Evolutionary conservation across 2,888 invertebrate genomes (phyloP).

Genomic region (Agrochola lota): DNA sequence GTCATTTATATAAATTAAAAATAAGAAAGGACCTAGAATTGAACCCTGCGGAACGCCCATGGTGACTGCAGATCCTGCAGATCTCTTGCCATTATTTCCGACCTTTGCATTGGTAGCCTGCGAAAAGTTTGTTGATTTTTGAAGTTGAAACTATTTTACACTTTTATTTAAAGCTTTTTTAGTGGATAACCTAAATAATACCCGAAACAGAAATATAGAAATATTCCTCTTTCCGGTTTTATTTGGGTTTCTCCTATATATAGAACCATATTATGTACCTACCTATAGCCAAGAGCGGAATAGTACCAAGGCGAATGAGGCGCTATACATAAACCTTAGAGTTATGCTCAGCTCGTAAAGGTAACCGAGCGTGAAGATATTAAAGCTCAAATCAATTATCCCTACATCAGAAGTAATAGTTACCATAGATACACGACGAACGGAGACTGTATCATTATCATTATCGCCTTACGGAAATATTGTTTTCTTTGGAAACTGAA

Average conservation of each 20-base stretch:
- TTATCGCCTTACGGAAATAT: slow-evolving; percentile 13
- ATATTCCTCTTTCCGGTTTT: neutral
- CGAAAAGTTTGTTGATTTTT: neutral
- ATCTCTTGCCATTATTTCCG: too few relatives aligned
- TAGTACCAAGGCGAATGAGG: slow-evolving; percentile 30
- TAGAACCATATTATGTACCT: too few relatives aligned
- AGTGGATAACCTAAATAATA: neutral
- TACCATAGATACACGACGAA: neutral
- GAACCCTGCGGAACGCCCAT: too few relatives aligned
- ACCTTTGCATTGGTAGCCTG: too few relatives aligned
- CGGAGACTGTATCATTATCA: neutral
- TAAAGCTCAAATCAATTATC: slow-evolving; percentile 55
- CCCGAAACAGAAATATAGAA: neutral
- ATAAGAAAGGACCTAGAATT: too few relatives aligned
- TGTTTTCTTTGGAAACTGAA: neutral
- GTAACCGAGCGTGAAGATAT: slow-evolving; percentile 58
- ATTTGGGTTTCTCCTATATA: neutral
- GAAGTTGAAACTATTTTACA: neutral
- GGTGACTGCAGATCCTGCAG: too few relatives aligned
- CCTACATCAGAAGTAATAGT: slow-evolving; percentile 6
- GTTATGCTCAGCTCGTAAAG: slow-evolving; percentile 53
- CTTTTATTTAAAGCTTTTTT: neutral
- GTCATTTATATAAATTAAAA: too few relatives aligned
- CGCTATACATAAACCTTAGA: slow-evolving; percentile 35
- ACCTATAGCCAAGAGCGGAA: slow-evolving; percentile 23